A percentile compares a stretch with the other conserved stretches of the same genome.
phyloP scores from a whole-genome alignment of 1,140 invertebrate species.

The Bicyclus anynana region DNA sequence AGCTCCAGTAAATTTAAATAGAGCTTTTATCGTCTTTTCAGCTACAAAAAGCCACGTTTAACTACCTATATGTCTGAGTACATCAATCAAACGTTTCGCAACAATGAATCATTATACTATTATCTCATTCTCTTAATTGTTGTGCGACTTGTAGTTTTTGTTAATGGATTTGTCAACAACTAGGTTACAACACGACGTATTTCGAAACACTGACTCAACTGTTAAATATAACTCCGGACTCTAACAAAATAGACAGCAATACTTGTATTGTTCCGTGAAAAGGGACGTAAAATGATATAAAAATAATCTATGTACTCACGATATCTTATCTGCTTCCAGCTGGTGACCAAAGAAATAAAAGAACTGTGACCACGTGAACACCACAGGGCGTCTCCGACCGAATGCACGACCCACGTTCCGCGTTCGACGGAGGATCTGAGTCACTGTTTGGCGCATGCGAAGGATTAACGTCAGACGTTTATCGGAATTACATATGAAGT shows the following conservation, averaged over 20 bases:
- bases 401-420: not conserved
- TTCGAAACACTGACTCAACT: not conserved
- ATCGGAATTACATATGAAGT: not conserved
- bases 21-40: too few species aligned
- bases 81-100: too few species aligned
- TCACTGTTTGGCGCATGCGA: conserved; percentile 38
- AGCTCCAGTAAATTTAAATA: too few species aligned
- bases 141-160: too few species aligned
- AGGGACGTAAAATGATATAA: not conserved
- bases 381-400: conserved; percentile 17
- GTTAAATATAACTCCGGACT: not conserved
- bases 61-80: too few species aligned
- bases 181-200: not conserved
- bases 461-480: conserved; percentile 11
- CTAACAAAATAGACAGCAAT: not conserved
- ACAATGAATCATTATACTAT: not conserved
- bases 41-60: too few species aligned
- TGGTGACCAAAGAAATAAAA: conserved; percentile 6
- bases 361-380: conserved; percentile 22
- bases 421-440: conserved; percentile 20
- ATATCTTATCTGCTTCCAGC: not conserved
- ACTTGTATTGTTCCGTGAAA: not conserved
- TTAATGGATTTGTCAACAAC: too few species aligned
- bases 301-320: not conserved
- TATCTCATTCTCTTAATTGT: not conserved